Conservation (phyloP, 2,888 invertebrate genomes). For the Lysandra bellargus region DNA sequence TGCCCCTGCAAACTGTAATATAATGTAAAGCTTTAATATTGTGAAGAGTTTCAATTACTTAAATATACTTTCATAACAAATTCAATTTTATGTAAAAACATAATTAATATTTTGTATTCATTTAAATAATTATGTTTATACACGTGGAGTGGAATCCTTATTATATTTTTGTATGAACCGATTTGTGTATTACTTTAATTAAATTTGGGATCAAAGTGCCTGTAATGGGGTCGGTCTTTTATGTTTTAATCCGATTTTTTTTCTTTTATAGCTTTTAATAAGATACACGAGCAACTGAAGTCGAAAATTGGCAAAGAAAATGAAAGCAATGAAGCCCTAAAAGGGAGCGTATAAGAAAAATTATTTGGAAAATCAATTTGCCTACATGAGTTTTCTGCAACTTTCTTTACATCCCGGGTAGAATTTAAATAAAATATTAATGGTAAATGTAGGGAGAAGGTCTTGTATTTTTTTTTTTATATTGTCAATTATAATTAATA, state of each 20-base stretch:
- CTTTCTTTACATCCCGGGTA: background rate
- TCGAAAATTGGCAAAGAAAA: conserved; percentile 61
- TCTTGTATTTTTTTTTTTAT: too few relatives aligned
- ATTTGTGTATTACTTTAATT: conserved; percentile 52
- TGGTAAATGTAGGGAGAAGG: too few relatives aligned
- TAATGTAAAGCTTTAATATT: too few relatives aligned
- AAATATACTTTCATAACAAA: too few relatives aligned
- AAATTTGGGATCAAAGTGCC: conserved; percentile 55
- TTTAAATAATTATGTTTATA: too few relatives aligned
- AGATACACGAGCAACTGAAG: conserved; percentile 59
- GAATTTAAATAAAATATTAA: too few relatives aligned
- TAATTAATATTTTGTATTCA: too few relatives aligned
- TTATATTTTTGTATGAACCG: background rate
- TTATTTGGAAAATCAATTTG: conserved; percentile 21
- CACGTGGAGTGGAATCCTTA: background rate
- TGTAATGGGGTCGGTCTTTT: conserved; percentile 54
- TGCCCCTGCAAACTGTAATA: too few relatives aligned
- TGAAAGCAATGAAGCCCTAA: conserved; percentile 60
- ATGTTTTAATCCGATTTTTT: conserved; percentile 62
- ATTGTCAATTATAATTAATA: too few relatives aligned
- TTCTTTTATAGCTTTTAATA: conserved; percentile 55
- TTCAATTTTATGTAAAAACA: too few relatives aligned
- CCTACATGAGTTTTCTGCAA: background rate
- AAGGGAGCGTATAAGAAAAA: background rate
- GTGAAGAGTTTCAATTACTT: too few relatives aligned